Base-by-base conservation (phyloP, 2,113 vertebrate genomes). In the Pseudopipra pipra region DNA sequence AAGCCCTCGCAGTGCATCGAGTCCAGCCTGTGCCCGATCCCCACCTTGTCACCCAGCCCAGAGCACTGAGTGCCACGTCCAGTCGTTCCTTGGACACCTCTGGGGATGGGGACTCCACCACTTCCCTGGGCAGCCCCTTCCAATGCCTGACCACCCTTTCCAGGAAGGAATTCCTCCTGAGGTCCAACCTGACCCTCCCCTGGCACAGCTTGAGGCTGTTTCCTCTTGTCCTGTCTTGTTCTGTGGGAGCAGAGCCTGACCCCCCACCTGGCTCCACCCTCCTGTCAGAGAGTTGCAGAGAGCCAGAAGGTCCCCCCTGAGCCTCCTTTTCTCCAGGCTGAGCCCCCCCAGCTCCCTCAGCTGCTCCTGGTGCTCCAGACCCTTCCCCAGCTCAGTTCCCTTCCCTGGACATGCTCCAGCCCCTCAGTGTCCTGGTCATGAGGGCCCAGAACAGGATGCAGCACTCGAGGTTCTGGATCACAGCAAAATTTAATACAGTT, bases 81-180 rank as follows among this genome's bases (percentile, higher is more conserved):
- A 66, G 39, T 23, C 14, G 3, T 66, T 31, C 63, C 63, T 24
- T 23, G 63, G 62, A 11, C 13, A 65, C 28, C 61, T 65, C 28
- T 28, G 43, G 28, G 28, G 43, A 16, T 39, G 58, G 30, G 23
- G 3, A 19, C 14, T 56, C 28, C 55, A 46, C 5, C 5, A 18
- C 37, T 17, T 12, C 8, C 37, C 37, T 41, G 61, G 37, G 25
- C 37, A 41, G 37, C 66, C 33, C 28, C 18, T 44, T 14, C 27
- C 27, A 19, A 0, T 0, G 7, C 2, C 65, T 71, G 33, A 30
- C 0, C 1, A 0, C 12, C 22, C 35, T 58, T 65, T 73, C 58
- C 76, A 43, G 17, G 4, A 0, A 5, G 35, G 15, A 72, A 72
- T 80, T 65, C 49, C 85, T 49, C 8, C n/a, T 62, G n/a, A 0